Evolutionary conservation across 2,797 vertebrate genomes (phyloP), one percentile per base, ranked within the genome.

Genomic region (Danio choprae): DNA sequence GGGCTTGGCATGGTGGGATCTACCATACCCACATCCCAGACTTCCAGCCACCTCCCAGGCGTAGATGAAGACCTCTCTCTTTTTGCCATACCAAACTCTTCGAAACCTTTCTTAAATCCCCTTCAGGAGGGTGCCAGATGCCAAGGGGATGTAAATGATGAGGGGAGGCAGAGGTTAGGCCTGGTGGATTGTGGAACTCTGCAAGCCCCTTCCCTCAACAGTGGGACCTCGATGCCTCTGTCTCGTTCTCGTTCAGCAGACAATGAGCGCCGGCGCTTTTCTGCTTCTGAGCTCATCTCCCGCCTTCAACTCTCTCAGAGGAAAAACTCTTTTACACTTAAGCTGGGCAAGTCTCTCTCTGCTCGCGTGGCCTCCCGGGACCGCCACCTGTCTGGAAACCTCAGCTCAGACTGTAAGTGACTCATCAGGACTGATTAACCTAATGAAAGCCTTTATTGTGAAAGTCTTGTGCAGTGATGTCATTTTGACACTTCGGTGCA

Each of bases 211-310:
- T 56, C 43, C 11, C 62, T 67, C 10, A 64, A 77, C 68, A 77
- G 44, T 77, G 78, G 71, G 58, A 55, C 22, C 50, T 77, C 84
- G 64, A 70, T 87, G 71, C 48, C 87, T 0, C 90, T 88, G 40
- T 63, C 88, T 0, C 88, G 87, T 10, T 59, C 86, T n/a, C 93
- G 91, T 4, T 89, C 89, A 29, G 85, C 76, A 1, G 96, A 96
- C 55, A 93, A 94, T 0, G 96, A 97, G 82, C 92, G 95, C 9
- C 89, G 96, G 74, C 94, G 96, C 16, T 96, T 97, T 92, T 97
- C 96, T 0, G 96, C 96, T 12, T 96, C 96, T 0, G 96, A 97
- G 74, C 93, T 97, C 40, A 96, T 97, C 88, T 96, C 94, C 10
- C 92, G 95, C 72, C 92, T 97, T 44, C 96, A 97, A 89, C 93